phyloP scores from a whole-genome alignment of 2,113 vertebrate species.

The Engraulis encrasicolus region DNA sequence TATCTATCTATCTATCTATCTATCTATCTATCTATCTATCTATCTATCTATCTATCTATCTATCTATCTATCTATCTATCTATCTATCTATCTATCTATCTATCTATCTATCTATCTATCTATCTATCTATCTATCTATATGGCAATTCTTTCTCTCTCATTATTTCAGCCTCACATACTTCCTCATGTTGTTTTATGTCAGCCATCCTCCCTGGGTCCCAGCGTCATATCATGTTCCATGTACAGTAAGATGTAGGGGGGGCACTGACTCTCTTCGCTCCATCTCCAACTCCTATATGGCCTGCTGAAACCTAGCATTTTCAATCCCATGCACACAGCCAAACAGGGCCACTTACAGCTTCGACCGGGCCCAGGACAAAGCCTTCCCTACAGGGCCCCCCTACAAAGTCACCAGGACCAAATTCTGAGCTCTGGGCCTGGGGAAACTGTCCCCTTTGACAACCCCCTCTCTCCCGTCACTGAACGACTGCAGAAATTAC shows the following conservation, averaged over 20 bases:
- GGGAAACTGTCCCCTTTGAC: no score
- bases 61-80: slow-evolving; percentile 1
- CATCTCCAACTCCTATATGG: not conserved
- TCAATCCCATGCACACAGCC: slow-evolving; percentile 59
- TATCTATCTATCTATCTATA: not conserved
- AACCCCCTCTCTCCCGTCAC: no score
- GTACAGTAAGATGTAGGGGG: slow-evolving; percentile 8
- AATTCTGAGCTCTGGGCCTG: no score
- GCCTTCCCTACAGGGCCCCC: no score
- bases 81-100: not conserved
- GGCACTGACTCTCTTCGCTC: slow-evolving; percentile 16
- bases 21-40: not conserved
- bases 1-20: not conserved
- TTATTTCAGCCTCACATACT: not conserved
- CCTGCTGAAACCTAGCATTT: slow-evolving; percentile 9
- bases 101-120: not conserved
- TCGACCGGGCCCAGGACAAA: no score
- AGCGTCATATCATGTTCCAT: slow-evolving; percentile 24
- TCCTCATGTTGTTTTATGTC: not conserved
- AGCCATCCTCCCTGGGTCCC: not conserved
- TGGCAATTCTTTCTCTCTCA: not conserved
- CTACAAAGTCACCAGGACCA: no score
- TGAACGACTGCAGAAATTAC: slow-evolving; percentile 56
- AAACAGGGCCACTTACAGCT: no score
- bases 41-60: not conserved